Evolutionary conservation across 2,113 vertebrate species (phyloP).

Genomic region (Lampris incognitus): DNA sequence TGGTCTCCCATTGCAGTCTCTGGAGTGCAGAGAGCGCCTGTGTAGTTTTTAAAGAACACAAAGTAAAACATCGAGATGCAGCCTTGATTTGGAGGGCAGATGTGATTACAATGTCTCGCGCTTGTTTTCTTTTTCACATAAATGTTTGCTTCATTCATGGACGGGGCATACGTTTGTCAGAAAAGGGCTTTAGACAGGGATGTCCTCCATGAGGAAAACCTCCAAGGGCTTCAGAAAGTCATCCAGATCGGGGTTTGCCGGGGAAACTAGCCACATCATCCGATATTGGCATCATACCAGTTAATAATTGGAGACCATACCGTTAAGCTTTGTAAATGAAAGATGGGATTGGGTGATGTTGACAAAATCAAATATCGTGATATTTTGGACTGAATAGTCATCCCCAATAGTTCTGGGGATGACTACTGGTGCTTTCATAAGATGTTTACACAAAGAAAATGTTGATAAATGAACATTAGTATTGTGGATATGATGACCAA

Average conservation of each 20-base stretch:
- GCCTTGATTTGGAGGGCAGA: neutral
- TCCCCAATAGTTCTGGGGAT: too few species aligned
- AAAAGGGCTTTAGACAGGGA: neutral
- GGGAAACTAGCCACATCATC: neutral
- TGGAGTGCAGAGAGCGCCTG: neutral
- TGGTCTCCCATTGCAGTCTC: neutral
- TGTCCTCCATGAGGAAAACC: neutral
- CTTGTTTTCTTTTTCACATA: neutral
- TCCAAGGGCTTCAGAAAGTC: too few species aligned
- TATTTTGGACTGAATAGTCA: neutral
- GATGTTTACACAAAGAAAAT: too few species aligned
- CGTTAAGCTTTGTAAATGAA: neutral
- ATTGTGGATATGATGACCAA: too few species aligned
- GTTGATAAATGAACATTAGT: too few species aligned
- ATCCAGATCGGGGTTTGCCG: too few species aligned
- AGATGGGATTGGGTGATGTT: too few species aligned
- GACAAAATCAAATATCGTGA: too few species aligned
- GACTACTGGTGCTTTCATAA: too few species aligned
- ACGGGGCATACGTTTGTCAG: neutral
- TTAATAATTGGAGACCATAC: conserved; percentile 2
- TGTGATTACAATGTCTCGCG: neutral
- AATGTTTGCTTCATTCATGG: neutral
- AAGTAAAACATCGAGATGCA: neutral
- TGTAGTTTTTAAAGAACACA: neutral
- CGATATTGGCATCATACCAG: too few species aligned